These are phyloP conservation scores for Rhagium mordax DNA, from an alignment of 2,888 invertebrate species.

Conservation along the genomic window DNA sequence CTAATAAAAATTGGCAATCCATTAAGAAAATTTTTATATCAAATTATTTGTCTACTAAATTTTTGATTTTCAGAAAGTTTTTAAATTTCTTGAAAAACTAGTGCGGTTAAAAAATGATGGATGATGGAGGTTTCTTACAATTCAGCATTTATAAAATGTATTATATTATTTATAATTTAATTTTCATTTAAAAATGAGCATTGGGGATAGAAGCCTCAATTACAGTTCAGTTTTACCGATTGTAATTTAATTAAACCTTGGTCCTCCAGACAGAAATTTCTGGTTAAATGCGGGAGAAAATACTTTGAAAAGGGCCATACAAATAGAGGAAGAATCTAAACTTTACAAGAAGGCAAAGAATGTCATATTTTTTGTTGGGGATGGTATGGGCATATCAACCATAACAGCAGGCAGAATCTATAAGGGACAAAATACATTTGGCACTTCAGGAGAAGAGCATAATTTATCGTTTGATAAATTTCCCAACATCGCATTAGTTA, in stretches of 20 bases:
- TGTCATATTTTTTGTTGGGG: slow-evolving; percentile 17
- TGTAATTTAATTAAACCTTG: background rate
- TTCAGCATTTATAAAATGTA: too few relatives aligned
- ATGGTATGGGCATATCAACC: slow-evolving; percentile 25
- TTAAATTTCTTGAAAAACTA: too few relatives aligned
- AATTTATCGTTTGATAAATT: slow-evolving; percentile 22
- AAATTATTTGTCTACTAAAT: too few relatives aligned
- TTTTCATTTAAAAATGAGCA: too few relatives aligned
- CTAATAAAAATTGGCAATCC: too few relatives aligned
- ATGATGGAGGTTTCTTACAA: too few relatives aligned
- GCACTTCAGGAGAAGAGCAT: slow-evolving; percentile 15
- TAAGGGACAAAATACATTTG: slow-evolving; percentile 24
- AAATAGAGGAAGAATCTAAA: background rate
- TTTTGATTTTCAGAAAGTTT: too few relatives aligned
- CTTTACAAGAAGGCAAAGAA: slow-evolving; percentile 4
- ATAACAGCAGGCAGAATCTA: slow-evolving; percentile 25
- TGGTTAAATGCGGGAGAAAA: slow-evolving; percentile 13
- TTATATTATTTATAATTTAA: too few relatives aligned
- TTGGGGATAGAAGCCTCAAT: background rate
- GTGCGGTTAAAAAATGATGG: too few relatives aligned
- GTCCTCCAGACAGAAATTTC: background rate
- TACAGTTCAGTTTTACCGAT: background rate
- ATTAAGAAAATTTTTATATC: too few relatives aligned
- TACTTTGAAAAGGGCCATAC: slow-evolving; percentile 4
- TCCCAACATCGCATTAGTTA: slow-evolving; percentile 20